Evolutionary conservation across 2,113 vertebrate genomes (phyloP).

Genomic region (Panthera leo): DNA sequence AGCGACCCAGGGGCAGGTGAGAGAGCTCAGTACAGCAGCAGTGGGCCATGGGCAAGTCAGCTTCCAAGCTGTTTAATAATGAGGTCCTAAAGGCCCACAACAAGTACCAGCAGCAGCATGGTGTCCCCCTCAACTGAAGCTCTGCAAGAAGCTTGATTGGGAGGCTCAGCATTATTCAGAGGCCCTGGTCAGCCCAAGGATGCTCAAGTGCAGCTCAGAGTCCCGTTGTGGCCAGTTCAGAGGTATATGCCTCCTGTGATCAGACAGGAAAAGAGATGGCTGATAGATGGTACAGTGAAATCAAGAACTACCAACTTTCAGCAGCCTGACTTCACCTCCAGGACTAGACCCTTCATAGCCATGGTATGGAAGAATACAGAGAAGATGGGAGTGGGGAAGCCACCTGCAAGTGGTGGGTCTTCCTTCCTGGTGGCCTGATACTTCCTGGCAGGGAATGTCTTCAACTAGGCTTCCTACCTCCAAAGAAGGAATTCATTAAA

Average conservation of each 20-base stretch:
- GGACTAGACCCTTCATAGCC: conserved; percentile 97
- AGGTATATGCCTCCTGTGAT: conserved; percentile 97
- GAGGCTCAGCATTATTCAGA: conserved; percentile 95
- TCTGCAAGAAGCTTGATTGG: conserved; percentile 91
- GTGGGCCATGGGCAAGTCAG: conserved; percentile 76
- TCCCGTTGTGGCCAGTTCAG: conserved; percentile 94
- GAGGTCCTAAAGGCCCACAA: conserved; percentile 93
- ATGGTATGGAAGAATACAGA: conserved; percentile 97
- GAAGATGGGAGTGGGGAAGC: conserved; percentile 95
- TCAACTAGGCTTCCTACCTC: conserved; percentile 93
- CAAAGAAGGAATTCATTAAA: conserved; percentile 84
- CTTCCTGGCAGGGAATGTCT: conserved; percentile 95
- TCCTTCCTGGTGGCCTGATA: conserved; percentile 98
- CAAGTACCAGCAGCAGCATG: conserved; percentile 93
- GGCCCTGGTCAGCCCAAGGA: conserved; percentile 92
- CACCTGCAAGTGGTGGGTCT: conserved; percentile 93
- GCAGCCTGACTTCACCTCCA: conserved; percentile 94
- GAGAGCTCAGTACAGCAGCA: background rate
- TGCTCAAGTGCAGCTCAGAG: conserved; percentile 95
- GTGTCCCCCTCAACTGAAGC: conserved; percentile 90
- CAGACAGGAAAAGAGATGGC: conserved; percentile 95
- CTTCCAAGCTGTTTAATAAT: conserved; percentile 93
- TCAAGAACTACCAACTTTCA: conserved; percentile 96
- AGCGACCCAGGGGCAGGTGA: background rate
- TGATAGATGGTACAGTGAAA: conserved; percentile 97